Conservation (phyloP, 2,797 vertebrate genomes). For the Diplodus sargus region DNA sequence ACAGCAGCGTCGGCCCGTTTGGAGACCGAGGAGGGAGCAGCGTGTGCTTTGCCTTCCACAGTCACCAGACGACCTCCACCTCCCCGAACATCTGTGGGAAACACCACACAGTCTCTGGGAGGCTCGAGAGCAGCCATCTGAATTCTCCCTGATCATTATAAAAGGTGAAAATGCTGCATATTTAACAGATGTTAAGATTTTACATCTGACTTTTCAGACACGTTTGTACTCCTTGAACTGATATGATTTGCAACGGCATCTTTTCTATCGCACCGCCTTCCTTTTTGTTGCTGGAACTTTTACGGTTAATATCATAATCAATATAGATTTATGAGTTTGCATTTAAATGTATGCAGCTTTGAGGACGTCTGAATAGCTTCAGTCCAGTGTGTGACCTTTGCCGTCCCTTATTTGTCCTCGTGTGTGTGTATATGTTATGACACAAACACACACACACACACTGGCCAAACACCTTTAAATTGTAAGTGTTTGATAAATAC, state of each 20-base stretch:
- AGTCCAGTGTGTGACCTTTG: neutral
- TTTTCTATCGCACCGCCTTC: neutral
- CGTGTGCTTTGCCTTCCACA: constrained; percentile 22
- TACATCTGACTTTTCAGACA: neutral
- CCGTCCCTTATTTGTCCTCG: neutral
- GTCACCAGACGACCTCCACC: constrained; percentile 7
- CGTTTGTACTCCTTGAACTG: neutral
- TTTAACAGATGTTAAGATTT: neutral
- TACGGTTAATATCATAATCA: neutral
- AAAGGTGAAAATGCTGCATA: neutral
- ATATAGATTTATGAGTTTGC: constrained; percentile 24
- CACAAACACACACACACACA: constrained; percentile 14
- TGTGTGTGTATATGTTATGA: constrained; percentile 9
- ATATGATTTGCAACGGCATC: neutral
- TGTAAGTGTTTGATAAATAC: neutral
- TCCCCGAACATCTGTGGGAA: neutral
- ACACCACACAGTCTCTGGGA: neutral
- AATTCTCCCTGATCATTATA: neutral
- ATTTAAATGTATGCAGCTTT: constrained; percentile 35
- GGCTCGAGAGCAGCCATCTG: no score
- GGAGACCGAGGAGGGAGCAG: constrained; percentile 48
- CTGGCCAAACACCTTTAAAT: neutral
- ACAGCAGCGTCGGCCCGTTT: constrained; percentile 50
- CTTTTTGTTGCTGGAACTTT: constrained; percentile 5
- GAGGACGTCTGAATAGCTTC: neutral